Conservation (phyloP, 2,797 vertebrate species). For the Hemitrygon akajei region DNA sequence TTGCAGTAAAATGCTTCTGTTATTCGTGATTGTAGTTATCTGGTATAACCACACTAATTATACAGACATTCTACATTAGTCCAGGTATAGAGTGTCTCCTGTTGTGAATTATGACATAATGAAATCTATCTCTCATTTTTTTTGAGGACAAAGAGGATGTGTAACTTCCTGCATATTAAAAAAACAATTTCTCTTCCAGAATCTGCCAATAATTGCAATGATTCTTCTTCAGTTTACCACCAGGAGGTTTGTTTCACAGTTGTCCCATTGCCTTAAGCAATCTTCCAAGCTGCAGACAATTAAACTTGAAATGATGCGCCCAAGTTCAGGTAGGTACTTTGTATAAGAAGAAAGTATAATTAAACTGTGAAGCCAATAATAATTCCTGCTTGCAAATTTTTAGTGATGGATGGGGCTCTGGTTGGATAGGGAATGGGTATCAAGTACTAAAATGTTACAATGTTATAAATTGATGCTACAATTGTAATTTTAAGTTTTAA, state of each 20-base stretch:
- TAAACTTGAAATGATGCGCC: constrained; percentile 56
- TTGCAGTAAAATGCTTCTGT: too few species aligned
- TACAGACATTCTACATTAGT: too few species aligned
- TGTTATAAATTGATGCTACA: too few species aligned
- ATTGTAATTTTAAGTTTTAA: too few species aligned
- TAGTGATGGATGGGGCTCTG: not conserved
- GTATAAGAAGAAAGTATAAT: not conserved
- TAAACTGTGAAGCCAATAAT: not conserved
- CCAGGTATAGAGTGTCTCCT: not conserved
- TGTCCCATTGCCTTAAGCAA: constrained; percentile 47
- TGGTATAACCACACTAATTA: too few species aligned
- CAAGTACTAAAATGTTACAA: too few species aligned
- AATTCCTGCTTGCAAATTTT: not conserved
- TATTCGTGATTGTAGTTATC: too few species aligned
- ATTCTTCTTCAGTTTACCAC: constrained; percentile 52
- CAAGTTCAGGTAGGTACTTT: constrained; percentile 67
- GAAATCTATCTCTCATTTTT: not conserved
- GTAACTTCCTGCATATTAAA: not conserved
- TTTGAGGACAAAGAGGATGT: not conserved
- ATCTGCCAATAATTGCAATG: constrained; percentile 56
- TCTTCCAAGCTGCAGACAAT: constrained; percentile 45
- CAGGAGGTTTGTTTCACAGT: constrained; percentile 55
- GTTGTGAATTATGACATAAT: not conserved
- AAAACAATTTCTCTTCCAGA: not conserved
- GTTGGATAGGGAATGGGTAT: too few species aligned